Base-by-base conservation (phyloP, 1,140 invertebrate species). In the Conus ventricosus region DNA sequence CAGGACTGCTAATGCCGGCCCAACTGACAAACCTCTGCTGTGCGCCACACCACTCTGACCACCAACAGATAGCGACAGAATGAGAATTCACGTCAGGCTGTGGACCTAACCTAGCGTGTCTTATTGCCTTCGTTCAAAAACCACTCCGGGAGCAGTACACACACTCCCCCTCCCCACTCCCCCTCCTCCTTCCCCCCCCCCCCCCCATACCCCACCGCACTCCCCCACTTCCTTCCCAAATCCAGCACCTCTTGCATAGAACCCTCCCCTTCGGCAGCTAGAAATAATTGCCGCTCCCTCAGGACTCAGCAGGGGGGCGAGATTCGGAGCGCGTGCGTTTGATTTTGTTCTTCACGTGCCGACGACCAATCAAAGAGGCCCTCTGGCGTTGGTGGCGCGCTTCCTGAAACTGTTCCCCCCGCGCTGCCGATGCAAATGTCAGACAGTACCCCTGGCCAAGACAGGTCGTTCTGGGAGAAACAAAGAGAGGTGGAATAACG, bases 321-420 rank as follows among this genome's bases (percentile, higher is more conserved):
- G 80, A 54, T 54, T 51, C 51, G 51, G 54, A 51, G 80, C 80
- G 80, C 80, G 80, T 81, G 80, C 80, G 80, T 81, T 81, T 81
- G 80, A 81, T 81, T 81, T 81, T 25, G 80, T 81, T 81, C 80
- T 81, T 81, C 80, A 81, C 80, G 80, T 81, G 80, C 80, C 80
- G 80, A 4, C 80, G 80, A 81, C 80, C 80, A 81, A 84, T 84
- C 55, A 84, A 84, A 84, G 53, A 20, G 55, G 82, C 55, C 82
- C 82, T 84, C 82, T 84, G 82, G 82, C 82, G n/a, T 27, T 11
- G 82, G 57, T 60, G 13, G 82, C 82, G 82, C 55, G 82, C 57
- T 84, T 84, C 80, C 80, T 81, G 80, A 54, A 54, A 53, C 80
- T 54, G 13, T 54, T 54, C 20, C 25, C 51, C 39, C 80, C 80